Base-by-base conservation (phyloP, 2,888 invertebrate species). In the Troides oblongomaculatus region DNA sequence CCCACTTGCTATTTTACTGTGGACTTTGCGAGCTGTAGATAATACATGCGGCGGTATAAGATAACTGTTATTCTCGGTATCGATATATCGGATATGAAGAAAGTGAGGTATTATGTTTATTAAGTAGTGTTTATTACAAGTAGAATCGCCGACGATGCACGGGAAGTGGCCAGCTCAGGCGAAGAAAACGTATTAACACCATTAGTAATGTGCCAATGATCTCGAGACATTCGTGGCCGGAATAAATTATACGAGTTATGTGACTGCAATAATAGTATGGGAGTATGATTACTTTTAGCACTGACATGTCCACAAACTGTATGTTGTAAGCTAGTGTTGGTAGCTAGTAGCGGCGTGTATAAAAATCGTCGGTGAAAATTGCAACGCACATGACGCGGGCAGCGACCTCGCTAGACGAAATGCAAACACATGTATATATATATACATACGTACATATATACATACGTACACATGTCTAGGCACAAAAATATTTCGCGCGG, bases 341-440 rank as follows among this genome's bases (percentile, higher is more conserved):
- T 21, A 21, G 21, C 21, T 21, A 21, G 21, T 64, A 66, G 67
- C 65, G 69, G 74, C 73, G 74, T 39, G 23, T 39, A 39, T 39
- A 21, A 64, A 64, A 21, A 57, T 36, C 23, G 30, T 36, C 72
- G 64, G 73, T 74, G 77, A 78, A 79, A 81, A 82, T 77, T 77
- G 76, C 79, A 77, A 39, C 57, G 57, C 46, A 57, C 74, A 73
- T 75, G 72, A 70, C 68, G 69, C 72, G 78, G 78, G 70, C 79
- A 74, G 66, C 79, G 83, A 85, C 84, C 85, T 79, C 81, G 77
- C 78, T 76, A 81, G 80, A 83, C 82, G 78, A 81, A 78, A 74
- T 76, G 71, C 78, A 77, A 76, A 74, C 74, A 77, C 74, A 73
- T 72, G 62, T 21, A 21, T 21, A 30, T 30, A 30, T 30, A 30